Percentiles rank a stretch among this genome's conserved stretches.
Conservation (phyloP, 2,797 vertebrate species). For the Chiloscyllium punctatum region DNA sequence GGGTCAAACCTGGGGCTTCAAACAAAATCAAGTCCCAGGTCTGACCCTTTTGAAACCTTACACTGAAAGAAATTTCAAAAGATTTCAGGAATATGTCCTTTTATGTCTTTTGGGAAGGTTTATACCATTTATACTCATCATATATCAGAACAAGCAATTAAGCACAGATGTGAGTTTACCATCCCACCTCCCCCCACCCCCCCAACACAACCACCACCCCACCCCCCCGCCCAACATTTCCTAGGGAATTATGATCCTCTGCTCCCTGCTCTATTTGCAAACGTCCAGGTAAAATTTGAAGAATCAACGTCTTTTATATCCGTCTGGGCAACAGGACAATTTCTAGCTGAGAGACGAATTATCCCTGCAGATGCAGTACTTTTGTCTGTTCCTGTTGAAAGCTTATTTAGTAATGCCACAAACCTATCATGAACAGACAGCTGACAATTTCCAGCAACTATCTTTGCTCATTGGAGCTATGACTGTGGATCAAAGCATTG, state of each 20-base stretch:
- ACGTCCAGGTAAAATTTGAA: neutral
- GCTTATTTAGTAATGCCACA: constrained; percentile 1
- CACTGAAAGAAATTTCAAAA: neutral
- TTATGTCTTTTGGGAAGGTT: neutral
- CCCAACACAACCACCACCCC: too few relatives aligned
- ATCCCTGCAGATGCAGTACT: neutral
- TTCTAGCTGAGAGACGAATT: neutral
- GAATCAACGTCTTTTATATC: neutral
- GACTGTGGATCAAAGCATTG: constrained; percentile 2
- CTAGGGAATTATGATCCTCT: neutral
- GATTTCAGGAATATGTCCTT: too few relatives aligned
- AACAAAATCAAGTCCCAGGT: neutral
- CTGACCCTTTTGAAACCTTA: neutral
- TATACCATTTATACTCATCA: neutral
- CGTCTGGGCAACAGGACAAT: neutral
- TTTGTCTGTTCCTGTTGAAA: neutral
- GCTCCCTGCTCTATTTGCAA: neutral
- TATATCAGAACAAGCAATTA: neutral
- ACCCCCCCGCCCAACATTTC: too few relatives aligned
- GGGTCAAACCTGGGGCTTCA: neutral
- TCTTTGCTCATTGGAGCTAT: neutral
- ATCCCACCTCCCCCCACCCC: too few relatives aligned
- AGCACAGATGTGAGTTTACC: too few relatives aligned
- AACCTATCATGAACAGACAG: neutral
- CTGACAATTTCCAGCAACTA: constrained; percentile 21